Base-by-base conservation (phyloP, 1,140 invertebrate genomes). In the Himalopsyche phryganea region DNA sequence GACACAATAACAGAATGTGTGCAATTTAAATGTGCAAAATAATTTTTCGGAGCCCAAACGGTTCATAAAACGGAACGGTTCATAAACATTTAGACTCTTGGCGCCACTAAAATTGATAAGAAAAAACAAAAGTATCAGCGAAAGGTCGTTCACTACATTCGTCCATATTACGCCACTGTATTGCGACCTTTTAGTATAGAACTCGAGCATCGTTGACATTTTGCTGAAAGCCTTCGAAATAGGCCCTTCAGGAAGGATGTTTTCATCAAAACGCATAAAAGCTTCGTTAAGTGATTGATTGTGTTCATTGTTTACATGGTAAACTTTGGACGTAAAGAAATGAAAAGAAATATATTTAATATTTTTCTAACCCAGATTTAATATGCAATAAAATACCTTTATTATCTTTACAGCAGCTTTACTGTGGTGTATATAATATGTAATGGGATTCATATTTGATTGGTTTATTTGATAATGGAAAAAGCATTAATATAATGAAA, bases 51-150 rank as follows among this genome's bases (percentile, higher is more conserved):
- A 28, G 23, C 52, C 36, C 19, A 28, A 17, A 38, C 40, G 46
- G 28, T 54, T 36, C 44, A 54, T 60, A 60, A 60, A 58, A 53
- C 17, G 42, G 36, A 40, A 51, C 49, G 53, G 48, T 52, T 57
- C 54, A 49, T 61, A 57, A 61, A 57, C 60, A 61, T 61, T 56
- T 63, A 63, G 60, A 63, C 60, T 50, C 13, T 28, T 63, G 60
- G 60, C 60, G 60, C 60, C 60, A 48, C 9, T 45, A 10, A 54
- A 58, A 63, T 58, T 63, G 60, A 63, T 63, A 63, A 63, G 48
- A 62, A 62, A 62, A 63, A 58, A 63, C 55, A 63, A 63, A 58
- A 55, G 60, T 50, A 36, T 55, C 11, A 17, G n/a, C 50, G 28
- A 63, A 63, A 63, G 60, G 60, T 58, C 60, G 40, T 33, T 32